Base-by-base conservation (phyloP, 2,113 vertebrate genomes). In the Spermophilus dauricus region DNA sequence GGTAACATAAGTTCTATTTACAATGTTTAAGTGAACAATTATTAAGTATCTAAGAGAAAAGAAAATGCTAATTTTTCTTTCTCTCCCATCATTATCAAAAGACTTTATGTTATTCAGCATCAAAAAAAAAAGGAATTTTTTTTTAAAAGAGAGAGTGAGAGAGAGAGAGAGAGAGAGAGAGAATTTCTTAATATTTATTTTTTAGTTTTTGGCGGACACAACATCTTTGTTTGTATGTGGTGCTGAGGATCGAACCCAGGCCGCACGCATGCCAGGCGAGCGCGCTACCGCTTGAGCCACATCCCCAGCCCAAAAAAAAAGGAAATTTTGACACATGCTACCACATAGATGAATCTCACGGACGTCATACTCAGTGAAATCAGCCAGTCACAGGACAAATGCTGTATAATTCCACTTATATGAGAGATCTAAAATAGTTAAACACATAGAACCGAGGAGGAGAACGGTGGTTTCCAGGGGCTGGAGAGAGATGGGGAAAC, bases 51-150 rank as follows among this genome's bases (percentile, higher is more conserved):
- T 77, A 63, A 89, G 42, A 86, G 42, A 91, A 81, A 53, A 87
- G 45, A 77, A 94, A 92, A 67, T 65, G 8, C 18, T 8, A 16
- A 63, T 88, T 97, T 88, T 96, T n/a, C n/a, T n/a, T n/a, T 91
- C 34, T 94, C 61, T 80, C 16, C 92, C 48, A 81, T 84, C 7
- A 32, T 45, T 95, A 78, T 61, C 18, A 34, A 94, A 89, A 51
- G 48, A 14, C 26, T 58, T 12, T 32, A 51, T 81, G 32, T 24
- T 65, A 42, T 63, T 96, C 73, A 70, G 58, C 42, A 81, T 78
- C n/a, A 67, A 58, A 67, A 96, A 69, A 88, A n/a, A n/a, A n/a
- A n/a, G n/a, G n/a, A n/a, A n/a, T n/a, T n/a, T n/a, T n/a, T n/a
- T n/a, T n/a, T n/a, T n/a, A n/a, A n/a, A n/a, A n/a, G n/a, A n/a